Conservation (phyloP, 2,113 vertebrate species). For the Sciurus niger region DNA sequence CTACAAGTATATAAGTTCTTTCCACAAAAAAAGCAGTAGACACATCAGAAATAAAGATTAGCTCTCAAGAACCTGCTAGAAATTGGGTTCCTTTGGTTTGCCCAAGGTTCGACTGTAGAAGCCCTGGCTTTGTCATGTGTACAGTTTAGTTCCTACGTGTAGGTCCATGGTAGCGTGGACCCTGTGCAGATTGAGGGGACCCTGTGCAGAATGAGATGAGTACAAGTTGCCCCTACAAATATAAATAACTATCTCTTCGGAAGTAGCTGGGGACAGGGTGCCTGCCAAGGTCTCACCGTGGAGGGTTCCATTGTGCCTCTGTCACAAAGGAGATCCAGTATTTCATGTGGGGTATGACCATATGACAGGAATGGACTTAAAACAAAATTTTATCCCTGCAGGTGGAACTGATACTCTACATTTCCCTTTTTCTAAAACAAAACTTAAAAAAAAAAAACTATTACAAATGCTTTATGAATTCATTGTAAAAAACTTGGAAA, state of each 20-base stretch:
- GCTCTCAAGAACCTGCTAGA: background rate
- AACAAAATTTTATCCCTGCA: constrained; percentile 32
- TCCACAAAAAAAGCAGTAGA: background rate
- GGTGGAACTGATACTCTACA: constrained; percentile 21
- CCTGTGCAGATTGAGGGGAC: background rate
- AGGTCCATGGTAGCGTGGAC: background rate
- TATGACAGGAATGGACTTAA: constrained; percentile 10
- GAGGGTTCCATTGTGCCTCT: background rate
- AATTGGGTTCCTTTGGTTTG: background rate
- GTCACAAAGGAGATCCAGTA: background rate
- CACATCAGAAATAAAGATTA: background rate
- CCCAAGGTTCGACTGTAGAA: background rate
- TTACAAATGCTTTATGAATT: background rate
- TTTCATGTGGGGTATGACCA: constrained; percentile 15
- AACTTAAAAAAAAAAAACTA: background rate
- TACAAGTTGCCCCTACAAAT: background rate
- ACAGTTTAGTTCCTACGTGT: too few relatives aligned
- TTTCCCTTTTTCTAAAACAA: constrained; percentile 25
- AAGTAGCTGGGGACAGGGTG: background rate
- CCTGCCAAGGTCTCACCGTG: background rate
- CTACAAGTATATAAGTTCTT: background rate
- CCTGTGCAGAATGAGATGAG: background rate
- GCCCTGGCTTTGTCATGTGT: background rate
- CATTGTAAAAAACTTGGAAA: constrained; percentile 45
- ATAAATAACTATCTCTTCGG: background rate